These are phyloP conservation scores for Actinia tenebrosa DNA, from an alignment of 64 coral and sea anemone species.

Conservation along the genomic window DNA sequence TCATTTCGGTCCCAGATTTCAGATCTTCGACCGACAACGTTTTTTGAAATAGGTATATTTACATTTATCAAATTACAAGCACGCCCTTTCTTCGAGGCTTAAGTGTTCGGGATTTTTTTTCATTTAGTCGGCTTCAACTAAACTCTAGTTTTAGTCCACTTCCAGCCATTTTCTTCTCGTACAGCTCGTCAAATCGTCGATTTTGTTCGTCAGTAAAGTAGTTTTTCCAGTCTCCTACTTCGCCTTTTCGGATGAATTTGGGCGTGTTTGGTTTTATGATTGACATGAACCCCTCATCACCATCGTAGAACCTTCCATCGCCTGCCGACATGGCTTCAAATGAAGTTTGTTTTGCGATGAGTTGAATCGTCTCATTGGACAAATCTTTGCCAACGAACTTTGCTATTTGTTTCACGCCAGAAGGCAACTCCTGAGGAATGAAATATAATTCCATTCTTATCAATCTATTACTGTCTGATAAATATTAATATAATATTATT, in stretches of 20 bases:
- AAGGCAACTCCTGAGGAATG: conserved; percentile 18
- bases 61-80: too few relatives aligned
- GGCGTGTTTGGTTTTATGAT: not conserved
- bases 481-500: not conserved
- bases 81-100: too few relatives aligned
- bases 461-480: not conserved
- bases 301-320: conserved; percentile 7
- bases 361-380: conserved; percentile 15
- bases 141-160: not conserved
- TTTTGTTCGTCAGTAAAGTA: conserved; percentile 41
- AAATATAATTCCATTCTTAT: not conserved
- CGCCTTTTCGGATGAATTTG: conserved; percentile 37
- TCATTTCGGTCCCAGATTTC: too few relatives aligned
- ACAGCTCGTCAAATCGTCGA: conserved; percentile 28
- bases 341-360: conserved; percentile 25
- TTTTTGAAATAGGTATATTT: too few relatives aligned
- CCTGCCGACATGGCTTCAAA: conserved; percentile 36
- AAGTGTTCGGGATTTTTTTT: too few relatives aligned
- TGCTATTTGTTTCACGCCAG: conserved; percentile 18
- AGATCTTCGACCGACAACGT: too few relatives aligned
- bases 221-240: conserved; percentile 38
- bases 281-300: not conserved
- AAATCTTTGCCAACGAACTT: conserved; percentile 37
- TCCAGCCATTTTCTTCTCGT: conserved; percentile 23
- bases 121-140: not conserved